These are phyloP conservation scores for Channallabes apus DNA, from an alignment of 2,797 vertebrate species.

Conservation along the genomic window DNA sequence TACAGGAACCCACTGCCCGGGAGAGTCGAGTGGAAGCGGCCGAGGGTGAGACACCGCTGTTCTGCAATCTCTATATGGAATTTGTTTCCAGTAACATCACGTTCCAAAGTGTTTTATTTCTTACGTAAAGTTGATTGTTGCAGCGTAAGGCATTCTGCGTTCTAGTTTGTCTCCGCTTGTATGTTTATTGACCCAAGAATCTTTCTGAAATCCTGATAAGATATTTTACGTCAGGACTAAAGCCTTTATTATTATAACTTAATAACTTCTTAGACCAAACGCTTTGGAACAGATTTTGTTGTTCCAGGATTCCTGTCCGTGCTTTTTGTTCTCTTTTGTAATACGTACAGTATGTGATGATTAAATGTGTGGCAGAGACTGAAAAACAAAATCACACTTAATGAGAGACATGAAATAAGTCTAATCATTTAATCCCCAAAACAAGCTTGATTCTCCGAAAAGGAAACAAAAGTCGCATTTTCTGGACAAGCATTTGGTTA, in stretches of 20 bases:
- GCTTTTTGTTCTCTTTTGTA: neutral
- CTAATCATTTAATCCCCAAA: neutral
- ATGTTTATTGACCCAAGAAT: neutral
- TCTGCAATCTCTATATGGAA: neutral
- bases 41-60: slow-evolving; percentile 66
- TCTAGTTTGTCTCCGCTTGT: neutral
- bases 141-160: neutral
- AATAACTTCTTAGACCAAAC: neutral
- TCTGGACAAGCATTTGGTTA: neutral
- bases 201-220: slow-evolving; percentile 1
- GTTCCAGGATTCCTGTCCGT: neutral
- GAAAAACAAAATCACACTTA: neutral
- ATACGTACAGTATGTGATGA: neutral
- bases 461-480: neutral
- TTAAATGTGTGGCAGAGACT: neutral
- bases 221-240: neutral
- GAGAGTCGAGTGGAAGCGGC: slow-evolving; percentile 86
- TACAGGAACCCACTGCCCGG: slow-evolving; percentile 73
- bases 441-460: neutral
- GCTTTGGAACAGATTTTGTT: neutral
- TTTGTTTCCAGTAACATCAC: neutral
- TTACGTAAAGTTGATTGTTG: neutral
- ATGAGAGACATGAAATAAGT: neutral
- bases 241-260: neutral
- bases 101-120: neutral